Evolutionary conservation across 2,888 invertebrate genomes (phyloP), one percentile per base, ranked within the genome.

Genomic region (Melangyna quadrimaculata): DNA sequence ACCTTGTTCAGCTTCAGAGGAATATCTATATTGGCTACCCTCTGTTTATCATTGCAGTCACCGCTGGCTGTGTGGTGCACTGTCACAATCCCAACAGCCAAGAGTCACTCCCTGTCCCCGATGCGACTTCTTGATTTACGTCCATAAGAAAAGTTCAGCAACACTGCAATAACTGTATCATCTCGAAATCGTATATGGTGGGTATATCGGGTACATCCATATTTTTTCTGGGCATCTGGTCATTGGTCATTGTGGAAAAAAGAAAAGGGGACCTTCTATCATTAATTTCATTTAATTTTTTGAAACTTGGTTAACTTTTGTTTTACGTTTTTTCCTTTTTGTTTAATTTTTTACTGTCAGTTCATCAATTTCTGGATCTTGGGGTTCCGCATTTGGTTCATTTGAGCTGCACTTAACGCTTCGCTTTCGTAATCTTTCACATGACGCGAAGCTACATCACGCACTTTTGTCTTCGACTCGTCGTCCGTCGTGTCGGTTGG

Each of bases 241-340:
- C 35, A 22, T 61, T 84, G 79, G 74, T 69, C 57, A 32, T 48
- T 45, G 24, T 35, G 32, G 51, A n/a, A 29, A 45, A 55, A 35
- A 51, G 1, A 55, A 40, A 32, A 27, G 51, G 74, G 45, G 17
- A 71, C 53, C 48, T 59, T 67, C 53, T 79, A 55, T 63, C 80
- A 80, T 84, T 84, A 84, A 84, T 84, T 84, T 80, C 79, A 59
- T 82, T 84, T 80, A 84, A 84, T 84, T 84, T 61, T 27, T 61
- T 78, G 74, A 65, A 83, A 78, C 37, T 55, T 24, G 37, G 48
- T 35, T n/a, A 57, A 45, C 29, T 59, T 78, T 65, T 19, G 32
- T 51, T 45, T 67, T 45, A 29, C 3, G 14, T 37, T 63, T 53
- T 45, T 29, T 27, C 14, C 61, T 43, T 65, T 22, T 45, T 45